Evolutionary conservation across 2,888 invertebrate genomes (phyloP), one percentile per base, ranked within the genome.

Genomic region (Rotaria socialis): DNA sequence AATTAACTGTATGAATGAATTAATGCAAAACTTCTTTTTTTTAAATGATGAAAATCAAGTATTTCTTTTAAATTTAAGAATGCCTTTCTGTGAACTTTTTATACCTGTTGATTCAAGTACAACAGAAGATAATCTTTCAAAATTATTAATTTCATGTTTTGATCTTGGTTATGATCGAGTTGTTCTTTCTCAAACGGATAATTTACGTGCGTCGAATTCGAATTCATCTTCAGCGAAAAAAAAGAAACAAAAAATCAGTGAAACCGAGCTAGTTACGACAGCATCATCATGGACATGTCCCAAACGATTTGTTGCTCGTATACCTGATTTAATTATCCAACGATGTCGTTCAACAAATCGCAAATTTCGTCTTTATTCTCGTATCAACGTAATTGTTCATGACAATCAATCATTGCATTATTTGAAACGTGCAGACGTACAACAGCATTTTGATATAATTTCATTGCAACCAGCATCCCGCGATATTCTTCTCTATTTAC

Each of bases 91-190:
- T 47, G 80, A 80, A 80, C 80, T 80, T 24, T n/a, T 1, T 80
- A 47, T 80, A 8, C 47, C 80, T 24, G 47, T 80, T 47, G 80
- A 80, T 47, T 80, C 47, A n/a, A 80, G 47, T 47, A 80, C 80
- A 43, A 43, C 47, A 14, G 43, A 47, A 47, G 14, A 43, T 47
- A 0, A 2, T n/a, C 43, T 80, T 14, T 80, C 80, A n/a, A 80
- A 80, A 43, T 41, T 80, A 11, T n/a, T 80, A 14, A 80, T 80
- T 19, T 47, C 80, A 14, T 80, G 80, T 80, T 80, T 47, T 19
- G 80, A 80, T 80, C 80, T 80, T 43, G 41, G 80, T 47, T 80
- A 80, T 80, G 80, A 80, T 80, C 47, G 80, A 47, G n/a, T 80
- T 43, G 47, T 80, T 43, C 47, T 80, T 80, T 80, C 47, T 80